Base-by-base conservation (phyloP, 2,113 vertebrate genomes). In the Campylomormyrus numenius region DNA sequence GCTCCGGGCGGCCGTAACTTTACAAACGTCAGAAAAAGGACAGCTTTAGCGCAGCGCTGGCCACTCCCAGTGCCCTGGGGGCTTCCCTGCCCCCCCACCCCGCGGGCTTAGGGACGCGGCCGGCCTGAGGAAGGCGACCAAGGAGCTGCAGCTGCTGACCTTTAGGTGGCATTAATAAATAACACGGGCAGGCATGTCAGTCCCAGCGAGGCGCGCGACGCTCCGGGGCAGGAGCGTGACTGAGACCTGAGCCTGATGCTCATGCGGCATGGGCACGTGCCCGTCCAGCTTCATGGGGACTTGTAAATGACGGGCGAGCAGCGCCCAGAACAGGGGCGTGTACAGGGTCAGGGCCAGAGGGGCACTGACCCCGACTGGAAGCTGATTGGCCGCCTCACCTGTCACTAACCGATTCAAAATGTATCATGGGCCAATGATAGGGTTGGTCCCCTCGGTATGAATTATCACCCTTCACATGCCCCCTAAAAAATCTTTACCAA, bases 111-210 rank as follows among this genome's bases (percentile, higher is more conserved):
- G 35, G 35, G 66, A 74, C 3, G 31, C n/a, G 31, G 31, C 74
- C 15, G 15, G 35, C 35, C 21, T 49, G 83, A 49, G 46, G 6
- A 2, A n/a, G 42, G 10, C 46, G 1, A n/a, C 83, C 83, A 53
- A 27, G 52, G 87, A n/a, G 39, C 21, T 45, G 87, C 87, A 88
- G 86, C 87, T 88, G 87, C 53, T 88, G 53, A 62, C 87, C 53
- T 88, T 88, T 62, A 24, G 21, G 35, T 66, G 53, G 53, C 35
- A 42, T 88, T 66, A 88, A 88, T 88, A 45, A 88, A 62, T 58
- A 19, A 53, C 11, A 31, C 86, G 0, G 52, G 31, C 86, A 19
- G 52, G 24, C 49, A 48, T 56, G 27, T 87, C 21, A n/a, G 83
- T 45, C 15, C 31, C 86, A 56, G 31, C 17, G 5, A 17, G 8